Conservation (phyloP, 2,888 invertebrate genomes). For the Polymixis flavicincta region DNA sequence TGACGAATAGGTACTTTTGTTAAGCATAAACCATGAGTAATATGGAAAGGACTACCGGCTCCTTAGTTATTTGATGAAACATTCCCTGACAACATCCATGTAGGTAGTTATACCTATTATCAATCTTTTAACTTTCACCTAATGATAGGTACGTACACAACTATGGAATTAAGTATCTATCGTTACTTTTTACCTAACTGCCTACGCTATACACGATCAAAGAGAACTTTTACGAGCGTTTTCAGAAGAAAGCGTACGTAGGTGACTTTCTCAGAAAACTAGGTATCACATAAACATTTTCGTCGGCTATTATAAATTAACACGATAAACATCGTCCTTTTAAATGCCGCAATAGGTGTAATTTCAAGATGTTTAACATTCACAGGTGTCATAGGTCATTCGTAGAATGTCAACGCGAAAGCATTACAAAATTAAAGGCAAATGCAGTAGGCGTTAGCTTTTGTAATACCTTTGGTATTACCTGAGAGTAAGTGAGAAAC, state of each 20-base stretch:
- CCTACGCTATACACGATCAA: constrained; percentile 45
- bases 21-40: not conserved
- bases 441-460: constrained; percentile 42
- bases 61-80: not conserved
- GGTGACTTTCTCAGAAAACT: constrained; percentile 5
- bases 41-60: not conserved
- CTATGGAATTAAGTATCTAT: constrained; percentile 18
- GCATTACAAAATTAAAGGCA: constrained; percentile 51
- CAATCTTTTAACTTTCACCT: constrained; percentile 36
- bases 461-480: constrained; percentile 46
- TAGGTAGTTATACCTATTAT: not conserved
- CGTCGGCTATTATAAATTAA: constrained; percentile 17
- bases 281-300: constrained; percentile 6
- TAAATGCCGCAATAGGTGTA: constrained; percentile 35
- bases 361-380: constrained; percentile 56
- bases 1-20: not conserved
- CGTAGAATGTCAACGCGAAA: constrained; percentile 59
- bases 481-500: constrained; percentile 39
- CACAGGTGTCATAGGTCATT: constrained; percentile 46
- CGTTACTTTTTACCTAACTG: constrained; percentile 25
- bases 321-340: constrained; percentile 32
- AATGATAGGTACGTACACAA: constrained; percentile 14
- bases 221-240: constrained; percentile 50
- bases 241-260: constrained; percentile 37
- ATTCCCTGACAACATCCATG: not conserved